phyloP scores from a whole-genome alignment of 2,888 invertebrate species.

The Sminthurides aquaticus region DNA sequence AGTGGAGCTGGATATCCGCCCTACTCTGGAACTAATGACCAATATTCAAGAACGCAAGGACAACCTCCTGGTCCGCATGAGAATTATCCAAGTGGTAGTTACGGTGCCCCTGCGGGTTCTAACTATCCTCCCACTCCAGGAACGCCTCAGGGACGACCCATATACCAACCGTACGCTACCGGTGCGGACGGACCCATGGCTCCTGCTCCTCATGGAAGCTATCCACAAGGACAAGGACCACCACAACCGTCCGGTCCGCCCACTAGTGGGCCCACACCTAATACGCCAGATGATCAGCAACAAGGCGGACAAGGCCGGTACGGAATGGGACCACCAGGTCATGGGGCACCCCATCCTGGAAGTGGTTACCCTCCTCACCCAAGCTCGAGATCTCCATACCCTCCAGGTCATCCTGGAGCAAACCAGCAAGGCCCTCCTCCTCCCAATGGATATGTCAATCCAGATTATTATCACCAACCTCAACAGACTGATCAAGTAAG shows the following conservation, averaged over 20 bases:
- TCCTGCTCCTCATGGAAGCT: slow-evolving; percentile 43
- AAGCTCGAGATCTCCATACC: slow-evolving; percentile 44
- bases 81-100: slow-evolving; percentile 46
- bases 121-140: slow-evolving; percentile 47
- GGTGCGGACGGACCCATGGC: slow-evolving; percentile 8
- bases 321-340: slow-evolving; percentile 25
- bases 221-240: slow-evolving; percentile 33
- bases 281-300: slow-evolving; percentile 23
- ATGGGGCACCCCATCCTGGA: slow-evolving; percentile 54
- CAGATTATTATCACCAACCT: slow-evolving; percentile 49
- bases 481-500: slow-evolving; percentile 41
- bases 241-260: slow-evolving; percentile 27
- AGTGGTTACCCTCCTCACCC: slow-evolving; percentile 70
- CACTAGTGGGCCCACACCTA: slow-evolving; percentile 20
- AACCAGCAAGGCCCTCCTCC: slow-evolving; percentile 33
- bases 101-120: slow-evolving; percentile 22
- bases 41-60: slow-evolving; percentile 49
- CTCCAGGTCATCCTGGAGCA: slow-evolving; percentile 31
- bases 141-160: slow-evolving; percentile 44
- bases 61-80: slow-evolving; percentile 29
- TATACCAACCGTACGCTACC: slow-evolving; percentile 47
- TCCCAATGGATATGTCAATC: slow-evolving; percentile 44
- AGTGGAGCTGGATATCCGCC: slow-evolving; percentile 48
- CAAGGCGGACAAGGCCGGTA: slow-evolving; percentile 16
- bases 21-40: slow-evolving; percentile 46